Conservation (phyloP, 2,888 invertebrate genomes). For the Pantelozetes paolii region DNA sequence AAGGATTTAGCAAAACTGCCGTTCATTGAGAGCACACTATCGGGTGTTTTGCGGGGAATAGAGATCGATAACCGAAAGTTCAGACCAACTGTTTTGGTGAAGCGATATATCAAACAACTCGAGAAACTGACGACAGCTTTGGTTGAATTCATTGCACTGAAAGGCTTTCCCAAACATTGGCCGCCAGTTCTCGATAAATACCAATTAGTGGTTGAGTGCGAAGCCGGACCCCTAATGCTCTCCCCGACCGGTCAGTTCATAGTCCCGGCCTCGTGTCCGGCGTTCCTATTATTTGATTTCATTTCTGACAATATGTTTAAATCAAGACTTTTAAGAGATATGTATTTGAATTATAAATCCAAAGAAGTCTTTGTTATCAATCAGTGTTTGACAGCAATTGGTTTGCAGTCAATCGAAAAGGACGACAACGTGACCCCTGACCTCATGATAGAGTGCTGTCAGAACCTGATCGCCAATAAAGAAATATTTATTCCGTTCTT, state of each 20-base stretch:
- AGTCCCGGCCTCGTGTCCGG: constrained; percentile 84
- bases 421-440: constrained; percentile 86
- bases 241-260: constrained; percentile 90
- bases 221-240: constrained; percentile 86
- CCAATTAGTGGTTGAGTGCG: constrained; percentile 82
- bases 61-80: constrained; percentile 73
- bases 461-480: constrained; percentile 61
- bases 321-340: constrained; percentile 62
- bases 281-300: constrained; percentile 75
- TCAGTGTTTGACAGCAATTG: constrained; percentile 63
- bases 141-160: constrained; percentile 66
- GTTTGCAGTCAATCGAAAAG: constrained; percentile 70
- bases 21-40: constrained; percentile 31
- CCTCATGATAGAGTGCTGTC: constrained; percentile 79
- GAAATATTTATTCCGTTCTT: constrained; percentile 56
- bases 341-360: constrained; percentile 50
- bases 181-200: constrained; percentile 68
- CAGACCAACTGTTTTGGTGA: constrained; percentile 82
- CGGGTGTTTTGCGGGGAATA: constrained; percentile 64
- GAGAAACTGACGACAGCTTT: constrained; percentile 77
- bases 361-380: constrained; percentile 69
- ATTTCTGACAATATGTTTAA: constrained; percentile 70
- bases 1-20: constrained; percentile 26
- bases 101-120: constrained; percentile 76
- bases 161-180: constrained; percentile 67